These are phyloP conservation scores for Pardalotus punctatus DNA, from an alignment of 2,113 vertebrate genomes.

Conservation along the genomic window DNA sequence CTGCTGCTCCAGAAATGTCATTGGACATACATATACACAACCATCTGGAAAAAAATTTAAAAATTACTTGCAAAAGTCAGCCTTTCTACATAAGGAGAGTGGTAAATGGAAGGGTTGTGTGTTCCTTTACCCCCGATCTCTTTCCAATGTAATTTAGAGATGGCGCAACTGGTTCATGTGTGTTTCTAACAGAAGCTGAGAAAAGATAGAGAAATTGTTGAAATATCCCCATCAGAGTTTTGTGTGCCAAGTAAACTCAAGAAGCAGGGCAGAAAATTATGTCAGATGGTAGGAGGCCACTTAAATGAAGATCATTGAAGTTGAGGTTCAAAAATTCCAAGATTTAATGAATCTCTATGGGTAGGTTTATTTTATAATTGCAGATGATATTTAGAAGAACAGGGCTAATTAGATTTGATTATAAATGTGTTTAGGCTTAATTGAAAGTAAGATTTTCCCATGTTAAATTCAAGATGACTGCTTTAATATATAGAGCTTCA, in stretches of 20 bases:
- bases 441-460: constrained; percentile 46
- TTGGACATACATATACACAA: neutral
- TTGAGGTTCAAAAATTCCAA: constrained; percentile 58
- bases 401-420: constrained; percentile 63
- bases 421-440: constrained; percentile 57
- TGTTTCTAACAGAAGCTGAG: neutral
- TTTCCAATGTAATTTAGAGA: neutral
- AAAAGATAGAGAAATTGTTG: neutral
- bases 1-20: neutral
- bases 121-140: rapidly evolving
- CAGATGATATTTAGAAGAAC: constrained; percentile 64
- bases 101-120: neutral
- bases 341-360: constrained; percentile 63
- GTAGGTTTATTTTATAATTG: constrained; percentile 71
- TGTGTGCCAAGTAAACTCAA: neutral
- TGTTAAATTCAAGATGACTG: constrained; percentile 37
- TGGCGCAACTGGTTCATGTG: neutral
- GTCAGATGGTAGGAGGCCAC: constrained; percentile 5
- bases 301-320: constrained; percentile 47
- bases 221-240: neutral
- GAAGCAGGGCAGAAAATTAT: constrained; percentile 10
- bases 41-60: neutral
- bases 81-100: neutral
- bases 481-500: neutral
- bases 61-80: neutral